A percentile compares a stretch with the other conserved stretches of the same genome.
These are phyloP conservation scores for Bombus vancouverensis DNA, from an alignment of 1,140 invertebrate genomes.

Conservation along the genomic window DNA sequence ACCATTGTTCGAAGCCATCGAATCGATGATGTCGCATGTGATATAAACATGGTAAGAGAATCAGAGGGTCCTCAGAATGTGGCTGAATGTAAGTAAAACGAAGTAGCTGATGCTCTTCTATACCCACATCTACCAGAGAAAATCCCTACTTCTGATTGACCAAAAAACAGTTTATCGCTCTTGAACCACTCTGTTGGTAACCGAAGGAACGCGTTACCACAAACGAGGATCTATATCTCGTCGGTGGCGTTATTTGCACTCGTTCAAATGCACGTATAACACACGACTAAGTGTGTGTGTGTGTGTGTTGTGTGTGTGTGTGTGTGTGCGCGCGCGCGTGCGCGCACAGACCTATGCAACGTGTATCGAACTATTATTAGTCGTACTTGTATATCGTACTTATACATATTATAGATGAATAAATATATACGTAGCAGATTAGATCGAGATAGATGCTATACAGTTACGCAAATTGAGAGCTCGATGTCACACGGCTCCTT, in stretches of 20 bases:
- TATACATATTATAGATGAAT: too few relatives aligned
- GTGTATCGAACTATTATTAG: background rate
- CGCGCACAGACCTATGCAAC: background rate
- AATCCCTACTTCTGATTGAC: background rate
- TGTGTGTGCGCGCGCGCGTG: too few relatives aligned
- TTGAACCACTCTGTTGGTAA: too few relatives aligned
- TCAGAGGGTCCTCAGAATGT: too few relatives aligned
- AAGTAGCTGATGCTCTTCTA: background rate
- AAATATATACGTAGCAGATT: background rate
- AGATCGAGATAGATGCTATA: background rate
- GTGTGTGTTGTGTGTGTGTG: too few relatives aligned
- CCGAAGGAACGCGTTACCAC: background rate
- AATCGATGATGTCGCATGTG: too few relatives aligned
- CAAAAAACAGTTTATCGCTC: background rate
- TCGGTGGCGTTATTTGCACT: background rate
- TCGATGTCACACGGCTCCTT: slow-evolving; percentile 57
- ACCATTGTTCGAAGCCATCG: too few relatives aligned
- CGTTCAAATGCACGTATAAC: background rate
- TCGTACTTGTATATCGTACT: too few relatives aligned
- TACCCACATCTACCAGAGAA: background rate
- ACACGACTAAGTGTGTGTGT: background rate
- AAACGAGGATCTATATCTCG: too few relatives aligned
- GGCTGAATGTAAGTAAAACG: too few relatives aligned
- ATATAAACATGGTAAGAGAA: too few relatives aligned
- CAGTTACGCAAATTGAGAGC: slow-evolving; percentile 44